A percentile compares a stretch with the other conserved stretches of the same genome.
Conservation (phyloP, 2,113 vertebrate species). For the Lepus europaeus region DNA sequence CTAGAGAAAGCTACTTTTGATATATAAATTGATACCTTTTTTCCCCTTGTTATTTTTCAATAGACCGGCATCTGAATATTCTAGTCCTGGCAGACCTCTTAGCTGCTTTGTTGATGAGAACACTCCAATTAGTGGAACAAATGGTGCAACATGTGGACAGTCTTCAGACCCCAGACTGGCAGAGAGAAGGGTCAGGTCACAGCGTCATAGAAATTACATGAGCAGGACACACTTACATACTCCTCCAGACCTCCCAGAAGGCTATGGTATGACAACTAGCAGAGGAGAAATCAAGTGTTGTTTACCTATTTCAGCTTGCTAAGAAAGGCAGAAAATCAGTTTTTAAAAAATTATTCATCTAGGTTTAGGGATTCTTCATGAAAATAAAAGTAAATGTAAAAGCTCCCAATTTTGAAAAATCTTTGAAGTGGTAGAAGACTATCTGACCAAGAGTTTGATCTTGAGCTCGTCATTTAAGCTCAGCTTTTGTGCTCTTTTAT, state of each 20-base stretch:
- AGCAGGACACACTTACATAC: conserved; percentile 97
- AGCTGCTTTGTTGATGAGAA: conserved; percentile 98
- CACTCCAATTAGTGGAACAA: conserved; percentile 94
- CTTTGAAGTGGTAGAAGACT: conserved; percentile 31
- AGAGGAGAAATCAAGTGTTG: conserved; percentile 20
- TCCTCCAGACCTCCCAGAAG: conserved; percentile 96
- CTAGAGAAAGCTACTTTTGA: conserved; percentile 42
- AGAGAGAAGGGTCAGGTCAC: conserved; percentile 95
- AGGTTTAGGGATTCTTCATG: conserved; percentile 48
- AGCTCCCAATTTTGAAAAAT: conserved; percentile 44
- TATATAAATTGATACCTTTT: conserved; percentile 45
- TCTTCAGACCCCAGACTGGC: conserved; percentile 91
- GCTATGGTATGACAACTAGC: conserved; percentile 92
- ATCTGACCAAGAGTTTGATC: not conserved
- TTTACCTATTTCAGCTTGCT: conserved; percentile 60
- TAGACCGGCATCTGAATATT: conserved; percentile 97
- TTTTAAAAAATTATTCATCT: conserved; percentile 48
- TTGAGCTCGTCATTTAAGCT: conserved; percentile 17
- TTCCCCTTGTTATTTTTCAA: conserved; percentile 49
- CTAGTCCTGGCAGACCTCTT: conserved; percentile 95
- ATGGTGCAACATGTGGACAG: conserved; percentile 94
- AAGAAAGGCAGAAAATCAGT: conserved; percentile 29
- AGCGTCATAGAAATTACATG: conserved; percentile 98
- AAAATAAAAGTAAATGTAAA: conserved; percentile 65
- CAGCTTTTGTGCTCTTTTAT: conserved; percentile 26